Conservation (phyloP, 2,888 invertebrate genomes). For the Galeruca laticollis region DNA sequence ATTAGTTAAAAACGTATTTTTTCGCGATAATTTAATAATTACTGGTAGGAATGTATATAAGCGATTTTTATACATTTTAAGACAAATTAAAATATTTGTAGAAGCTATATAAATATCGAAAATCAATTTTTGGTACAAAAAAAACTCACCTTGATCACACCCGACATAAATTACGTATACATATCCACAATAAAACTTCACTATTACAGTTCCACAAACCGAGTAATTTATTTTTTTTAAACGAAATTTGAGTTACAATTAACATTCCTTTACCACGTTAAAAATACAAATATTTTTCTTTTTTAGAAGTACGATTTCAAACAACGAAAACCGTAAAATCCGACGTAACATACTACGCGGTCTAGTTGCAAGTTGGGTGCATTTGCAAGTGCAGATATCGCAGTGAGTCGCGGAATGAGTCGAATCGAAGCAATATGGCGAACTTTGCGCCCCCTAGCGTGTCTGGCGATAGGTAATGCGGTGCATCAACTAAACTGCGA, state of each 20-base stretch:
- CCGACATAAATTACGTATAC: constrained; percentile 31
- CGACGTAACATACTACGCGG: constrained; percentile 19
- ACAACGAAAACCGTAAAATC: constrained; percentile 11
- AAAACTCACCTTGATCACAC: constrained; percentile 41
- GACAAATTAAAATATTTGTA: neutral
- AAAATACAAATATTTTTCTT: constrained; percentile 17
- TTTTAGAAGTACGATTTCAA: constrained; percentile 11
- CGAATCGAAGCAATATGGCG: constrained; percentile 37
- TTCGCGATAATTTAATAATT: neutral
- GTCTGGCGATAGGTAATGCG: constrained; percentile 42
- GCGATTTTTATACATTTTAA: neutral
- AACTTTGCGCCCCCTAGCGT: constrained; percentile 44
- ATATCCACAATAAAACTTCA: constrained; percentile 33
- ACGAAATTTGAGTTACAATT: neutral
- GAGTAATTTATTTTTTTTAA: constrained; percentile 8
- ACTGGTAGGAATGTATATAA: neutral
- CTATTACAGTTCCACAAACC: constrained; percentile 18
- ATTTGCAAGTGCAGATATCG: constrained; percentile 46
- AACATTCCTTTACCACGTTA: neutral
- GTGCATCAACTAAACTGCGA: constrained; percentile 38
- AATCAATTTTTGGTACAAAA: constrained; percentile 31
- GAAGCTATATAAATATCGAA: constrained; percentile 18
- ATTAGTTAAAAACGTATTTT: neutral
- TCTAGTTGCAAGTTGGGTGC: constrained; percentile 41
- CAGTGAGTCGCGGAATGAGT: constrained; percentile 18